Evolutionary conservation across 2,797 vertebrate species (phyloP), one percentile per base, ranked within the genome.

Genomic region (Channallabes apus): DNA sequence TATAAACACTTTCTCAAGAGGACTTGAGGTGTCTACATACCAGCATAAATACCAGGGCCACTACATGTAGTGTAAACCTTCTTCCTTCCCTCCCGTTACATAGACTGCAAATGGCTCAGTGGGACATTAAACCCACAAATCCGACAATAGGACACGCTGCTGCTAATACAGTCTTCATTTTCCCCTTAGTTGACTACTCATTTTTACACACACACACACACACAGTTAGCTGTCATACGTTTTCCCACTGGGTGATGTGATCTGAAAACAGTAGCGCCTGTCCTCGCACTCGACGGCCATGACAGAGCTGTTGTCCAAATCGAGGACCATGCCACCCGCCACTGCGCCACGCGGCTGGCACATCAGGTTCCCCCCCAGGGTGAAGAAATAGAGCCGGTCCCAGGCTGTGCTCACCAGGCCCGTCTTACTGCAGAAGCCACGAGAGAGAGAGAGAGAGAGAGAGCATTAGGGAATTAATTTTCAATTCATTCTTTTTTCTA

Each of bases 281-380:
- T 99, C 98, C 86, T 99, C 98, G 0, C 98, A 99, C 83, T 99
- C 98, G 82, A 99, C 94, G 0, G 97, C 98, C 98, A 99, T 99
- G 89, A 99, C 98, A 0, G 98, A 99, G 92, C 98, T 99, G 95
- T 99, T 99, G 94, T 99, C 98, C 95, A 99, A 93, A 91, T 99
- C 98, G 91, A 99, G 96, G 90, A 99, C 96, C 95, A 99, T 92
- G 77, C 98, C 98, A 4, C 98, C 98, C 0, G 98, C 98, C 88
- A 99, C 98, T 0, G 98, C 98, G 6, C 98, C 98, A 20, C 98
- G 92, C 0, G 97, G 98, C 94, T 99, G 98, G 83, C 98, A 99
- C 98, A 99, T 97, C 89, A 99, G 94, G 92, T 99, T 99, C 59
- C 98, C 98, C 6, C 98, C 98, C 95, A 99, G 98, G 71, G 98